A percentile compares a stretch with the other conserved stretches of the same genome.
Evolutionary conservation across 2,888 invertebrate genomes (phyloP).

Genomic region (Sarcophaga variegata): DNA sequence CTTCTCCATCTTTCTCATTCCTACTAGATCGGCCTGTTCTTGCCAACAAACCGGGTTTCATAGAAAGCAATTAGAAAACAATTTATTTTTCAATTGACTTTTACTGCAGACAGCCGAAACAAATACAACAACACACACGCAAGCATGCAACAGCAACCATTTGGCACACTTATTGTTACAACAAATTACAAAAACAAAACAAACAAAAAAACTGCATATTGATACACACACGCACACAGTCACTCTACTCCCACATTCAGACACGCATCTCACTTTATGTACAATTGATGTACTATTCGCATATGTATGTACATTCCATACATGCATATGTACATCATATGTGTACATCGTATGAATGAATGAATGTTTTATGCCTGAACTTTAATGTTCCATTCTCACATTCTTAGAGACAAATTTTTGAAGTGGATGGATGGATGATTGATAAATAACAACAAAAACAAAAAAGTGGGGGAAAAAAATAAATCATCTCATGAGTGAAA

Average conservation of each 20-base stretch:
- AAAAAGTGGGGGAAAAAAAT: neutral
- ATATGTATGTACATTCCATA: neutral
- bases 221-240: slow-evolving; percentile 27
- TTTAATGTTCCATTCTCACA: neutral
- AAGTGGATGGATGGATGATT: slow-evolving; percentile 53
- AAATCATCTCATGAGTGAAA: slow-evolving; percentile 22
- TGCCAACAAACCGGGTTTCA: slow-evolving; percentile 59
- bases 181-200: slow-evolving; percentile 26
- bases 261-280: neutral
- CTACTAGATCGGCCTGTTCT: slow-evolving; percentile 6
- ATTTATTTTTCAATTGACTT: slow-evolving; percentile 70
- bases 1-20: neutral
- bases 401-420: slow-evolving; percentile 28
- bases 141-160: slow-evolving; percentile 44
- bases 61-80: slow-evolving; percentile 71
- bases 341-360: neutral
- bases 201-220: slow-evolving; percentile 2
- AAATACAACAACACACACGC: neutral
- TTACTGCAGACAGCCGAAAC: slow-evolving; percentile 51
- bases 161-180: slow-evolving; percentile 49
- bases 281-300: neutral
- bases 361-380: neutral
- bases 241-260: neutral
- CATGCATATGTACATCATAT: neutral
- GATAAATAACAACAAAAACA: slow-evolving; percentile 27